A percentile compares a stretch with the other conserved stretches of the same genome.
phyloP scores from a whole-genome alignment of 2,797 vertebrate species.

The Ambastaia sidthimunki region DNA sequence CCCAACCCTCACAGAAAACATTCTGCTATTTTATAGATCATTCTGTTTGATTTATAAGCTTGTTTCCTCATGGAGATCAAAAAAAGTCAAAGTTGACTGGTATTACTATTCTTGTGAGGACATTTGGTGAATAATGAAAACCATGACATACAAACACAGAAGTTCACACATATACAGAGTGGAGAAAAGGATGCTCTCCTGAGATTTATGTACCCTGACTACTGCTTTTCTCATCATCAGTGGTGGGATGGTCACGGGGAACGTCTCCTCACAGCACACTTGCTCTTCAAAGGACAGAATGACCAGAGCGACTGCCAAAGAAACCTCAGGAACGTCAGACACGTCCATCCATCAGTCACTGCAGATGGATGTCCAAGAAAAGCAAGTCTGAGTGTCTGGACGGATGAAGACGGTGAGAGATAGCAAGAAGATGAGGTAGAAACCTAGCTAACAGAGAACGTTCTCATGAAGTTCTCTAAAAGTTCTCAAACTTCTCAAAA shows the following conservation, averaged over 20 bases:
- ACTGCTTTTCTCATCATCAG: constrained; percentile 54
- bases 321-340: constrained; percentile 54
- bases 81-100: too few relatives aligned
- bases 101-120: too few relatives aligned
- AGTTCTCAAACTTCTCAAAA: too few relatives aligned
- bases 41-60: too few relatives aligned
- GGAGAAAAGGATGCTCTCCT: constrained; percentile 39
- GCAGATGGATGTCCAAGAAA: constrained; percentile 55
- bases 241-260: constrained; percentile 51
- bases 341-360: constrained; percentile 50
- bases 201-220: constrained; percentile 54
- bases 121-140: too few relatives aligned
- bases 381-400: constrained; percentile 54
- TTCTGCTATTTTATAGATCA: too few relatives aligned
- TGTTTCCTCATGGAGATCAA: too few relatives aligned
- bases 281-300: constrained; percentile 51
- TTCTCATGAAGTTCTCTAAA: too few relatives aligned
- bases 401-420: not conserved
- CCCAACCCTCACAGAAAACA: too few relatives aligned
- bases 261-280: constrained; percentile 50
- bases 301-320: constrained; percentile 45
- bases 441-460: not conserved
- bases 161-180: too few relatives aligned
- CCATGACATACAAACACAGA: too few relatives aligned
- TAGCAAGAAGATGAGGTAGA: constrained; percentile 40